phyloP scores from a whole-genome alignment of 2,113 vertebrate genomes.

The Proteles cristata region DNA sequence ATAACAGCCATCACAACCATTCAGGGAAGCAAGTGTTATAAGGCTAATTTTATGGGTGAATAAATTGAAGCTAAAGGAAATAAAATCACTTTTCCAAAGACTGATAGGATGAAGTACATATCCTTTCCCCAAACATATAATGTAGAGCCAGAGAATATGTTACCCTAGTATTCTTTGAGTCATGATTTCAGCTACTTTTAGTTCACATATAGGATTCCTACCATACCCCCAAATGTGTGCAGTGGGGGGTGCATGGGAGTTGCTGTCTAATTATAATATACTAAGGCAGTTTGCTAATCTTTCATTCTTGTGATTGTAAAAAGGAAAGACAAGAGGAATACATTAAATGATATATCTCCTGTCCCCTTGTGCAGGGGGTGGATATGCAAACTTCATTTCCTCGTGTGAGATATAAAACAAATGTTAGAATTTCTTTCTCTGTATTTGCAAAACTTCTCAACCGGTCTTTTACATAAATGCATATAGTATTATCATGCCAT shows the following conservation, averaged over 20 bases:
- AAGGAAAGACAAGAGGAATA: neutral
- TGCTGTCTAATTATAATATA: neutral
- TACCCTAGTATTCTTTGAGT: neutral
- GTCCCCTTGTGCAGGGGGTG: neutral
- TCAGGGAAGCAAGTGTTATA: neutral
- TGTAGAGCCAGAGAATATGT: neutral
- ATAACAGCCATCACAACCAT: neutral
- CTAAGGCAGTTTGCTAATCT: neutral
- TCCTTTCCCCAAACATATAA: neutral
- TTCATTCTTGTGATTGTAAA: neutral
- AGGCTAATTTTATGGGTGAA: neutral
- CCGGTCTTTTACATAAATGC: neutral
- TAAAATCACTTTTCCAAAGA: constrained; percentile 15
- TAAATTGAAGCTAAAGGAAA: constrained; percentile 25
- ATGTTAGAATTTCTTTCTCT: neutral
- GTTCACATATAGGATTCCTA: neutral
- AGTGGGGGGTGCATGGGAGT: neutral
- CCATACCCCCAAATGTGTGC: neutral
- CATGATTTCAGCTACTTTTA: neutral
- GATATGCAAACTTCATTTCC: constrained; percentile 7
- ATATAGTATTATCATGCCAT: neutral
- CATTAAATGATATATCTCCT: neutral
- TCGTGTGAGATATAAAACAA: neutral
- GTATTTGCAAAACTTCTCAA: constrained; percentile 3
- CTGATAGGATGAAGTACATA: neutral